A percentile compares a stretch with the other conserved stretches of the same genome.
Evolutionary conservation across 2,888 invertebrate species (phyloP).

Genomic region (Aethes cnicana): DNA sequence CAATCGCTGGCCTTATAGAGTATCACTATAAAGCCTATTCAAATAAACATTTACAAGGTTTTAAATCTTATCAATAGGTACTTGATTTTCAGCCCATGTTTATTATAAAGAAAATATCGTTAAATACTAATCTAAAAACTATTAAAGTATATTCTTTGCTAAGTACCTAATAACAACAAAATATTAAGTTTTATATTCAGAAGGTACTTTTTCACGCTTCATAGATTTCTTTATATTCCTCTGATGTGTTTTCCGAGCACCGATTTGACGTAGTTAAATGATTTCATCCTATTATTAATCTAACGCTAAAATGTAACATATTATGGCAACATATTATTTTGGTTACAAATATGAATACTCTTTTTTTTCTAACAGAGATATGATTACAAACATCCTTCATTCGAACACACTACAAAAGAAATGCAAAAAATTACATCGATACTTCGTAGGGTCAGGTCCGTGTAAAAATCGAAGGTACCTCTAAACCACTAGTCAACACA

Average conservation of each 20-base stretch:
- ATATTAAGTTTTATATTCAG: constrained; percentile 54
- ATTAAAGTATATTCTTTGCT: constrained; percentile 57
- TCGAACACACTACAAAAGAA: constrained; percentile 23
- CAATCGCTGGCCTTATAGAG: no score
- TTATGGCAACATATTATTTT: constrained; percentile 74
- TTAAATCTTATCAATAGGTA: constrained; percentile 34
- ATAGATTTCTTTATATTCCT: constrained; percentile 50
- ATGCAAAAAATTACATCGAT: constrained; percentile 26
- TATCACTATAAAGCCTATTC: no score
- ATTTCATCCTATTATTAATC: constrained; percentile 48
- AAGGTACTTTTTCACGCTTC: constrained; percentile 53
- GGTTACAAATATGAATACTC: constrained; percentile 56
- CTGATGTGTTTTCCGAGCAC: constrained; percentile 73
- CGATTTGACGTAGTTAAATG: constrained; percentile 58
- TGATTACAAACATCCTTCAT: constrained; percentile 25
- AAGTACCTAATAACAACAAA: constrained; percentile 58
- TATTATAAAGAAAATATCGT: constrained; percentile 41
- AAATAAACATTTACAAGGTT: constrained; percentile 44
- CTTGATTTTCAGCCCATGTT: constrained; percentile 38
- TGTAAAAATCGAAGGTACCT: constrained; percentile 65
- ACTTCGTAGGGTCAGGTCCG: constrained; percentile 61
- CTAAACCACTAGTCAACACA: constrained; percentile 53
- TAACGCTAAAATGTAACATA: constrained; percentile 59
- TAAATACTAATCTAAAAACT: constrained; percentile 51
- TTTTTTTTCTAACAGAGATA: constrained; percentile 27